Evolutionary conservation across 2,888 invertebrate genomes (phyloP).

Genomic region (Oligia latruncula): DNA sequence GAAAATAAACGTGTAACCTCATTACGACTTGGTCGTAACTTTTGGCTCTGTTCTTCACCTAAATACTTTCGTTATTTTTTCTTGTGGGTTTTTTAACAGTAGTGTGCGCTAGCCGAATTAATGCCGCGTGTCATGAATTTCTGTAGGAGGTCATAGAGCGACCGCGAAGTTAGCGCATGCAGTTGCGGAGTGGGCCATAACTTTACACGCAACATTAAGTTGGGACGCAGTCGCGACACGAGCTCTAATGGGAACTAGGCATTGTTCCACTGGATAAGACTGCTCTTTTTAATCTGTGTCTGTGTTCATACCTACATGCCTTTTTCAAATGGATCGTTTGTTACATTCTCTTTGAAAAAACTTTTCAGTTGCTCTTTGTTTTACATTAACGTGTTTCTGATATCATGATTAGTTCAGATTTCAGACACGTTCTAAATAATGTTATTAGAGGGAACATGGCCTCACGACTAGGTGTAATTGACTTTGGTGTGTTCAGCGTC

Average conservation of each 20-base stretch:
- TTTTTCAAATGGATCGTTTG: constrained; percentile 17
- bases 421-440: constrained; percentile 4
- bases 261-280: constrained; percentile 54
- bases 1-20: constrained; percentile 61
- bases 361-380: background rate
- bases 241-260: constrained; percentile 67
- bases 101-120: constrained; percentile 68
- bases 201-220: constrained; percentile 89
- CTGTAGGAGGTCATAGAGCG: constrained; percentile 78
- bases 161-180: constrained; percentile 82
- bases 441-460: background rate
- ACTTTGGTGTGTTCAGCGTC: background rate
- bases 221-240: constrained; percentile 81
- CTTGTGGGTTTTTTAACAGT: constrained; percentile 44
- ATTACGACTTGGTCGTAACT: constrained; percentile 63
- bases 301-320: constrained; percentile 24
- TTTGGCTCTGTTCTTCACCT: constrained; percentile 51
- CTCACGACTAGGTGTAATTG: background rate
- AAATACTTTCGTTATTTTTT: constrained; percentile 58
- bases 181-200: constrained; percentile 84
- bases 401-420: background rate
- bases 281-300: constrained; percentile 54
- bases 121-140: constrained; percentile 82
- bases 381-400: constrained; percentile 1
- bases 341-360: constrained; percentile 9